phyloP scores from a whole-genome alignment of 2,797 vertebrate species.

The Myotis pilosus region DNA sequence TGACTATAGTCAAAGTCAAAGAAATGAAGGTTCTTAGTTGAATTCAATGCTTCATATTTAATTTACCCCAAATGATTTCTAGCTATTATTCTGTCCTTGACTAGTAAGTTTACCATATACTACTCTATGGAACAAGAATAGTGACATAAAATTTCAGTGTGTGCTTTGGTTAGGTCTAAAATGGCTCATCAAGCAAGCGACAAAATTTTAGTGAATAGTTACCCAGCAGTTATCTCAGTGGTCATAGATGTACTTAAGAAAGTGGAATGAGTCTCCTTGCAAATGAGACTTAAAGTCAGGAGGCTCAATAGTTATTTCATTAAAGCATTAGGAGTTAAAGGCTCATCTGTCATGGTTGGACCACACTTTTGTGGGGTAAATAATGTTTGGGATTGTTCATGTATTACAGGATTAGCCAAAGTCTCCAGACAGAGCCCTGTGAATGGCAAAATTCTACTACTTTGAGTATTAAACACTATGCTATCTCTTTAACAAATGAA shows the following conservation, averaged over 20 bases:
- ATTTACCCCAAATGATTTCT: slow-evolving; percentile 41
- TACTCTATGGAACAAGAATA: not conserved
- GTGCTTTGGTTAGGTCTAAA: not conserved
- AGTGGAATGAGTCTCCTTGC: not conserved
- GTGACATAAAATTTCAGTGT: slow-evolving; percentile 13
- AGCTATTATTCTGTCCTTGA: not conserved
- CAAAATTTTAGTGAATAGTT: not conserved
- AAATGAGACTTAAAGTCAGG: not conserved
- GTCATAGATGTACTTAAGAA: not conserved
- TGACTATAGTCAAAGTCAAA: slow-evolving; percentile 15
- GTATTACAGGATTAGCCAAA: not conserved
- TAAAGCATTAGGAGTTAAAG: slow-evolving; percentile 9
- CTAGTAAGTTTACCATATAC: not conserved
- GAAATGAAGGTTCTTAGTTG: not conserved
- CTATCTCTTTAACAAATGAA: slow-evolving; percentile 6
- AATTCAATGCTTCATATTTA: slow-evolving; percentile 38
- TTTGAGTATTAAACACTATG: not conserved
- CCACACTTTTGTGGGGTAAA: not conserved
- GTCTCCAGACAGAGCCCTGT: not conserved
- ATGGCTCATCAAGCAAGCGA: not conserved
- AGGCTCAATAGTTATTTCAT: not conserved
- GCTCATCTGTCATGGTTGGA: not conserved
- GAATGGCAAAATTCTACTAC: not conserved
- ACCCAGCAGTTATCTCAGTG: not conserved
- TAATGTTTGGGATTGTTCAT: not conserved